Percentiles rank a stretch among this genome's conserved stretches.
Evolutionary conservation across 2,113 vertebrate species (phyloP).

Genomic region (Alces alces): DNA sequence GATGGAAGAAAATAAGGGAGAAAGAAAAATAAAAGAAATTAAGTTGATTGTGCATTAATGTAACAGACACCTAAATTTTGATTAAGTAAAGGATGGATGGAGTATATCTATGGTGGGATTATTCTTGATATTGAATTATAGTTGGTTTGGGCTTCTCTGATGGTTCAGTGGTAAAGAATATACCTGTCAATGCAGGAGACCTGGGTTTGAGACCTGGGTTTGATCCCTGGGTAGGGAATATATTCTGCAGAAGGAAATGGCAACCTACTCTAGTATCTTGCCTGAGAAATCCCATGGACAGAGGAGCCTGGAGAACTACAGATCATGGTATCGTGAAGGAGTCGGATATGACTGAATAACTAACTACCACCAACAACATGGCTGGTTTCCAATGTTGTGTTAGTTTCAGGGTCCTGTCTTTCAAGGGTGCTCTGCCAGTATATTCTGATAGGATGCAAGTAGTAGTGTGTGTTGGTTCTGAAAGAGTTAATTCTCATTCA

Average conservation of each 20-base stretch:
- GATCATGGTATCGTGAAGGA: not conserved
- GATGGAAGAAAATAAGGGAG: not conserved
- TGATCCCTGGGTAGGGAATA: not conserved
- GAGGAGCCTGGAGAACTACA: not conserved
- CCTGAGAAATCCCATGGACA: not conserved
- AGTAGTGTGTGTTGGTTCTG: not conserved
- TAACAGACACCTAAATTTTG: not conserved
- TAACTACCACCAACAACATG: not conserved
- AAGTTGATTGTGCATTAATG: not conserved
- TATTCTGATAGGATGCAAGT: not conserved
- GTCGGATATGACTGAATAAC: not conserved
- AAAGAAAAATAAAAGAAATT: not conserved
- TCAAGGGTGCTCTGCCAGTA: rapidly evolving
- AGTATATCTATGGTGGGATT: not conserved
- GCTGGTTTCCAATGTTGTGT: not conserved
- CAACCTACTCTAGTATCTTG: not conserved
- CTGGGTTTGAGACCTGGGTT: not conserved
- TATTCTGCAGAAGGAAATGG: not conserved
- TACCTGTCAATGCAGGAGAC: not conserved
- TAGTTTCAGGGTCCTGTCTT: not conserved
- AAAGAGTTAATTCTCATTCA: slow-evolving; percentile 44
- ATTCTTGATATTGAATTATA: not conserved
- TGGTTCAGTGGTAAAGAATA: not conserved
- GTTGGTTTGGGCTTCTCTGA: not conserved
- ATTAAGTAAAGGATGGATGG: not conserved